These are phyloP conservation scores for Alfaro cultratus DNA, from an alignment of 2,797 vertebrate genomes.

Conservation along the genomic window DNA sequence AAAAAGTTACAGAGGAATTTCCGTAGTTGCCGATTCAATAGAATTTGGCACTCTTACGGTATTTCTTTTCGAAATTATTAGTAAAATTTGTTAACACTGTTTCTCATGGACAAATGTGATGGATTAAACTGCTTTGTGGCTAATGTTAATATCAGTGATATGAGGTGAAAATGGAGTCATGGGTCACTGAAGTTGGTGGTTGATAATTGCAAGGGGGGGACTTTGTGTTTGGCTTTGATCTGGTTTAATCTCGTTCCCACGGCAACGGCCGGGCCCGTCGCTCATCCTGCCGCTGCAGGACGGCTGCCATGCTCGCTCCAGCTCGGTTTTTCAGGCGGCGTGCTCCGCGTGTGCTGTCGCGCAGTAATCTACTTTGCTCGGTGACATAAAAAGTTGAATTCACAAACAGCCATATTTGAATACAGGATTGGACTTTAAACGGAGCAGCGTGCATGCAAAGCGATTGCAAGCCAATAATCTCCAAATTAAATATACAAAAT, in stretches of 20 bases:
- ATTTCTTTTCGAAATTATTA: slow-evolving; percentile 3
- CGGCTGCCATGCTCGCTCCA: slow-evolving; percentile 44
- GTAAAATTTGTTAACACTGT: slow-evolving; percentile 12
- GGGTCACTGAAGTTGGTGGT: slow-evolving; percentile 43
- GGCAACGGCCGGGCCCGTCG: slow-evolving; percentile 38
- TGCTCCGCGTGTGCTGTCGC: slow-evolving; percentile 35
- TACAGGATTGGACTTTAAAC: slow-evolving; percentile 18
- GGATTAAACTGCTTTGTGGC: slow-evolving; percentile 32
- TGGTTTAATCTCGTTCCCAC: slow-evolving; percentile 62
- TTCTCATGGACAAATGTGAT: slow-evolving; percentile 38
- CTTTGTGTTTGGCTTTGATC: slow-evolving; percentile 55
- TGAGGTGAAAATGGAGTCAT: slow-evolving; percentile 14
- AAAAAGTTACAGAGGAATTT: not conserved
- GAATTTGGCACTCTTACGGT: no score
- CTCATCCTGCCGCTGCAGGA: slow-evolving; percentile 46
- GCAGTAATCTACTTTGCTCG: slow-evolving; percentile 49
- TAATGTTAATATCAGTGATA: slow-evolving; percentile 15
- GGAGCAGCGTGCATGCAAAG: slow-evolving; percentile 12
- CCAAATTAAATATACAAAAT: slow-evolving; percentile 14
- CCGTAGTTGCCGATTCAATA: not conserved
- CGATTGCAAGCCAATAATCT: not conserved
- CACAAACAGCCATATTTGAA: slow-evolving; percentile 29
- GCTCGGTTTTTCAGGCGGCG: slow-evolving; percentile 20
- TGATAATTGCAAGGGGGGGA: not conserved
- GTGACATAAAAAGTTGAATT: slow-evolving; percentile 39